Evolutionary conservation across 2,888 invertebrate species (phyloP).

Genomic region (Argyresthia albistria): DNA sequence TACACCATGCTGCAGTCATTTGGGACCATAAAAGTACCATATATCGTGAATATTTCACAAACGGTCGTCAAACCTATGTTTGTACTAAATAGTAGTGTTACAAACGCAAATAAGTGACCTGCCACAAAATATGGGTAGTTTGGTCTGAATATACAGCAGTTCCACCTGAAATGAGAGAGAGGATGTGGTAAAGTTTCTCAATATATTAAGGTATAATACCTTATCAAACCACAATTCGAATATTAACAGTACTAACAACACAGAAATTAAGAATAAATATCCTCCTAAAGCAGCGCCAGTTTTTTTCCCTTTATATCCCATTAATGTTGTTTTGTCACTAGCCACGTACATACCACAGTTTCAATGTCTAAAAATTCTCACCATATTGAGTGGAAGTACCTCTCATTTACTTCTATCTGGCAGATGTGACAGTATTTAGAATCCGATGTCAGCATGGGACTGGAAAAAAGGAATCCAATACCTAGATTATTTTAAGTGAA

Average conservation of each 20-base stretch:
- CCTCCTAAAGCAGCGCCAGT: too few relatives aligned
- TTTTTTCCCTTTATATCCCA: too few relatives aligned
- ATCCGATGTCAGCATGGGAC: conserved; percentile 74
- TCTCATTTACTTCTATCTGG: conserved; percentile 83
- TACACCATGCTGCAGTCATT: conserved; percentile 90
- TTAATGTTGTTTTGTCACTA: too few relatives aligned
- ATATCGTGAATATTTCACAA: conserved; percentile 83
- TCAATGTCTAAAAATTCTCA: conserved; percentile 23
- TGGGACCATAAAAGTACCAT: conserved; percentile 80
- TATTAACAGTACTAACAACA: too few relatives aligned
- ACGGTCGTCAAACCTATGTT: conserved; percentile 90
- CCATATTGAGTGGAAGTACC: conserved; percentile 88
- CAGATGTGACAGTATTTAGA: conserved; percentile 88
- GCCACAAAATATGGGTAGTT: conserved; percentile 84
- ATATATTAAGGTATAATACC: too few relatives aligned
- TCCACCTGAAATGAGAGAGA: conserved; percentile 74
- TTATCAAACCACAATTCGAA: too few relatives aligned
- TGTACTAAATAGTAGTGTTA: conserved; percentile 80
- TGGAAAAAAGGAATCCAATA: conserved; percentile 24
- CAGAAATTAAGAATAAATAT: too few relatives aligned
- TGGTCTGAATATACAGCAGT: conserved; percentile 86
- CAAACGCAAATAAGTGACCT: conserved; percentile 76
- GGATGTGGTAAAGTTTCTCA: too few relatives aligned
- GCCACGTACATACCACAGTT: too few relatives aligned
- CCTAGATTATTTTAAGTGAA: not conserved